Conservation (phyloP, 2,888 invertebrate species). For the Seira ritae region DNA sequence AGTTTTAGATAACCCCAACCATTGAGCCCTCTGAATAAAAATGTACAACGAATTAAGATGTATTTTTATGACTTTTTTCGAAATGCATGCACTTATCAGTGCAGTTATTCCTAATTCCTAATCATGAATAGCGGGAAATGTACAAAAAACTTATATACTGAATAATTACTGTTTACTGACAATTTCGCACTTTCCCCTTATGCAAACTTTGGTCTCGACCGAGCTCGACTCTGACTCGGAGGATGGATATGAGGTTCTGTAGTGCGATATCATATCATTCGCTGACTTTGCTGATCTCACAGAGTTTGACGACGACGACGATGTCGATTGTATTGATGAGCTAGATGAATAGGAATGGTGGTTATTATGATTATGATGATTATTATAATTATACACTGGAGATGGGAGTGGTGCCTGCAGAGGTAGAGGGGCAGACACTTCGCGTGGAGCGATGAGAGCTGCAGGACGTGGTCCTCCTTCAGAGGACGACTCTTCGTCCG, state of each 20-base stretch:
- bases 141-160: too few relatives aligned
- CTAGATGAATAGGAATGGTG: too few relatives aligned
- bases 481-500: slow-evolving; percentile 30
- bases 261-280: slow-evolving; percentile 37
- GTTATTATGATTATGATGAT: too few relatives aligned
- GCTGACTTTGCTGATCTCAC: slow-evolving; percentile 39
- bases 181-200: slow-evolving; percentile 70
- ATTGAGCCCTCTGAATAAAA: too few relatives aligned
- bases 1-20: too few relatives aligned
- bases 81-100: too few relatives aligned
- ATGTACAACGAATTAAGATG: too few relatives aligned
- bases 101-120: slow-evolving; percentile 19
- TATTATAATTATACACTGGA: slow-evolving; percentile 46
- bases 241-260: slow-evolving; percentile 32
- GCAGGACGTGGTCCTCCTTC: slow-evolving; percentile 45
- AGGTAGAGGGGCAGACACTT: slow-evolving; percentile 36
- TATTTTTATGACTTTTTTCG: too few relatives aligned
- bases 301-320: slow-evolving; percentile 20
- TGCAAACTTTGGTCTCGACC: slow-evolving; percentile 70
- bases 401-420: slow-evolving; percentile 46
- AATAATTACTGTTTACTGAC: slow-evolving; percentile 70
- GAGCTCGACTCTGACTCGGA: slow-evolving; percentile 48
- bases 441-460: slow-evolving; percentile 49
- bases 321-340: slow-evolving; percentile 37
- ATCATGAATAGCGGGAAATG: too few relatives aligned